These are phyloP conservation scores for Bedellia somnulentella DNA, from an alignment of 2,888 invertebrate genomes.

Conservation along the genomic window DNA sequence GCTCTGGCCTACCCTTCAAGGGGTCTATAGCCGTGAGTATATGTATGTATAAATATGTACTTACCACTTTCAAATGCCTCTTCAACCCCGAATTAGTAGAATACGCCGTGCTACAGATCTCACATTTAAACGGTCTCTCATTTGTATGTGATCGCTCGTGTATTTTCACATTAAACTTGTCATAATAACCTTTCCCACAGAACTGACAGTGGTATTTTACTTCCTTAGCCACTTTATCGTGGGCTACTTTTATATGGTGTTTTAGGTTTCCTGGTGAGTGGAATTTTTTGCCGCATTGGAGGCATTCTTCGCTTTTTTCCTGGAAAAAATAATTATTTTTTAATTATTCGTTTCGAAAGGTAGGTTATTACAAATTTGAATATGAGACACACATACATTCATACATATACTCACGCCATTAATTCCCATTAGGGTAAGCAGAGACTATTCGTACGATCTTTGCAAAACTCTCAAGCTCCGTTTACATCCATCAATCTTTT, in stretches of 20 bases:
- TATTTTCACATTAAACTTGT: slow-evolving; percentile 20
- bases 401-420: too few species aligned
- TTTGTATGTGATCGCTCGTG: slow-evolving; percentile 47
- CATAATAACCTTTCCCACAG: slow-evolving; percentile 45
- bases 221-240: slow-evolving; percentile 28
- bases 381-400: too few species aligned
- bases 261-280: slow-evolving; percentile 33
- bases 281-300: slow-evolving; percentile 39
- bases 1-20: too few species aligned
- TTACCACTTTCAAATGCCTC: slow-evolving; percentile 44
- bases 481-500: too few species aligned
- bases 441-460: too few species aligned
- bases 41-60: slow-evolving; percentile 15
- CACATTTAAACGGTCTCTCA: slow-evolving; percentile 37
- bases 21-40: too few species aligned
- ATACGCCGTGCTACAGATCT: slow-evolving; percentile 39
- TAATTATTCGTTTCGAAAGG: too few species aligned
- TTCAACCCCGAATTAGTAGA: slow-evolving; percentile 47
- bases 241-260: slow-evolving; percentile 41
- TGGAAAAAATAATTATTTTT: slow-evolving; percentile 14
- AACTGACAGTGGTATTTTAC: slow-evolving; percentile 35
- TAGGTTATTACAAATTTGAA: too few species aligned
- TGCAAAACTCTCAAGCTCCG: too few species aligned
- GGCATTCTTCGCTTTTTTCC: slow-evolving; percentile 41
- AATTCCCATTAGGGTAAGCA: too few species aligned